Evolutionary conservation across 2,113 vertebrate genomes (phyloP), one percentile per base, ranked within the genome.

Genomic region (Motacilla tschutschensis): DNA sequence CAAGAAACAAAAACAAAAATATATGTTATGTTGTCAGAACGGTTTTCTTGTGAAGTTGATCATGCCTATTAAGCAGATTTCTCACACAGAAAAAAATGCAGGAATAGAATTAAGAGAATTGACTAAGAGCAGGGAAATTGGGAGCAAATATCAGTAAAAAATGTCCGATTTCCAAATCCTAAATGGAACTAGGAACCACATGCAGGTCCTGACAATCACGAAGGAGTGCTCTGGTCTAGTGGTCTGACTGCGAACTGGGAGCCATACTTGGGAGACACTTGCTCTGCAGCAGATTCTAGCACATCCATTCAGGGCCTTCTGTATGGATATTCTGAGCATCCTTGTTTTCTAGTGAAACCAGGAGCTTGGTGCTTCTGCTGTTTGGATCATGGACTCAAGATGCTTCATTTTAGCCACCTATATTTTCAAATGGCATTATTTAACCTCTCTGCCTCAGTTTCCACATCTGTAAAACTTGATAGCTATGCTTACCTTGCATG

Each of bases 361-460:
- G 41, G 33, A 69, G 17, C 43, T 47, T 59, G 41, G 51, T 43
- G 46, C n/a, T 69, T 69, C 41, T 74, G 17, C 20, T 84, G 0
- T 47, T 67, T 67, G 40, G 28, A 74, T 40, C 7, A 1, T 5
- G 31, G 40, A 13, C 26, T 80, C 2, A 2, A 54, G 51, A 7
- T 60, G 25, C 33, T 60, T 77, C 29, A 76, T 66, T 84, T 81
- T 35, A 79, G 80, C 64, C 44, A 72, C n/a, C 14, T 8, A 0
- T 25, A 17, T 79, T 84, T 90, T 63, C 55, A 79, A 59, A 76
- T 63, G 20, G 41, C 22, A 51, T 19, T 44, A 7, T 73, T 92
- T 73, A 79, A 86, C 59, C 63, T n/a, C 47, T 73, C 48, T 11
- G 53, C 90, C 93, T 94, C 90, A 85, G 92, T 91, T 93, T 86